Percentiles rank a stretch among this genome's conserved stretches.
Conservation (phyloP, 2,888 invertebrate species). For the Microplitis deprimator region DNA sequence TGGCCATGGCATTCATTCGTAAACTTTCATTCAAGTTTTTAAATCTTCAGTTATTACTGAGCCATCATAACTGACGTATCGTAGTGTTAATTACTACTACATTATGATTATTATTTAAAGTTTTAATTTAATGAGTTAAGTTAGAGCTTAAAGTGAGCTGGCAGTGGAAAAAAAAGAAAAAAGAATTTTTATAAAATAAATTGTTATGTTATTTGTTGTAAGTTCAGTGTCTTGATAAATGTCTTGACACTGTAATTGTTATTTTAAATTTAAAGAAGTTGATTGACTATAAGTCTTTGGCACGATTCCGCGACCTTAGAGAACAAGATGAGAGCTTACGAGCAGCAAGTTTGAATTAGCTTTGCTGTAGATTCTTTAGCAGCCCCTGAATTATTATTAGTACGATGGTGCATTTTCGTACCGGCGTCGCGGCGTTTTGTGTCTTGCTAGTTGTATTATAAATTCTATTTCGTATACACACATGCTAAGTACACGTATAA, state of each 20-base stretch:
- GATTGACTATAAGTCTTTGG: slow-evolving; percentile 16
- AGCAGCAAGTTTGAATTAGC: neutral
- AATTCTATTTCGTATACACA: neutral
- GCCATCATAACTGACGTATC: neutral
- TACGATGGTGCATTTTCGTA: slow-evolving; percentile 50
- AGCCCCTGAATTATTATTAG: slow-evolving; percentile 64
- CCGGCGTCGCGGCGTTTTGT: slow-evolving; percentile 50
- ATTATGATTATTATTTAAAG: neutral
- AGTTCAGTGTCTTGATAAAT: neutral
- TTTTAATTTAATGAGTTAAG: no score
- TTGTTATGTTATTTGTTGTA: neutral
- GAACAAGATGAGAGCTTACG: slow-evolving; percentile 5
- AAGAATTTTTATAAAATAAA: neutral
- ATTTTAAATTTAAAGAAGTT: neutral
- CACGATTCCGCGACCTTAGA: slow-evolving; percentile 23
- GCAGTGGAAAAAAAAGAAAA: no score
- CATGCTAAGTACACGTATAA: slow-evolving; percentile 18
- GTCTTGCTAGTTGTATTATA: slow-evolving; percentile 26
- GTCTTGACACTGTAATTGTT: neutral
- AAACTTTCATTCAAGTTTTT: neutral
- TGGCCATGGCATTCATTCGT: neutral
- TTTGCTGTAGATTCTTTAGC: neutral
- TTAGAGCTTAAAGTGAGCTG: no score
- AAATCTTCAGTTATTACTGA: neutral
- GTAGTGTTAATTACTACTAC: neutral